Conservation (phyloP, 2,888 invertebrate genomes). For the Cataglyphis livida region DNA sequence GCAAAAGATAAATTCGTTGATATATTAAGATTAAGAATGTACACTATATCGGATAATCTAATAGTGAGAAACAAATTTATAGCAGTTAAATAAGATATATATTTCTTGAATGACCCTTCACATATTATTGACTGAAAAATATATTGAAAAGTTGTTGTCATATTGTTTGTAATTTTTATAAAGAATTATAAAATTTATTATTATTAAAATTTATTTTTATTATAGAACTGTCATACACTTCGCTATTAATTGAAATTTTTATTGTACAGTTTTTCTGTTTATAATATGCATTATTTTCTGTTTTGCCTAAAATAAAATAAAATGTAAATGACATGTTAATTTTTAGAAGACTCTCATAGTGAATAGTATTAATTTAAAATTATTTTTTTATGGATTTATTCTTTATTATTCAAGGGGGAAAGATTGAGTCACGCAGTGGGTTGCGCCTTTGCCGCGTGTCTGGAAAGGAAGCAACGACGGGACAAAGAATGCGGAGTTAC, state of each 20-base stretch:
- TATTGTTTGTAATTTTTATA: neutral
- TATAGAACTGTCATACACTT: neutral
- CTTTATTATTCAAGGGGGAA: conserved; percentile 90
- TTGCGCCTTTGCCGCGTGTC: conserved; percentile 99
- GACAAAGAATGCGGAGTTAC: conserved; percentile 98
- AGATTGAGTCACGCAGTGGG: conserved; percentile 99
- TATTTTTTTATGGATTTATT: neutral
- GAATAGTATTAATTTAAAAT: neutral
- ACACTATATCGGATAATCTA: conserved; percentile 3
- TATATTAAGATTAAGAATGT: neutral
- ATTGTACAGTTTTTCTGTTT: neutral
- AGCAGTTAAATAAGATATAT: neutral
- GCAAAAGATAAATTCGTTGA: conserved; percentile 9
- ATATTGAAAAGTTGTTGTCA: neutral
- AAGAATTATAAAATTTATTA: neutral
- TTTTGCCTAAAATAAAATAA: neutral
- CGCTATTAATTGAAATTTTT: neutral
- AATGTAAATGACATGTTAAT: neutral
- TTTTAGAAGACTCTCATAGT: neutral
- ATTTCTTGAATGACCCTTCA: neutral
- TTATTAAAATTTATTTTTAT: neutral
- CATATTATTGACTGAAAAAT: neutral
- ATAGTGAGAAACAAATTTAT: neutral
- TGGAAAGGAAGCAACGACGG: conserved; percentile 98
- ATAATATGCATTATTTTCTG: neutral